These are phyloP conservation scores for Drosophila sucinea DNA, from an alignment of 1,140 invertebrate genomes.

Conservation along the genomic window DNA sequence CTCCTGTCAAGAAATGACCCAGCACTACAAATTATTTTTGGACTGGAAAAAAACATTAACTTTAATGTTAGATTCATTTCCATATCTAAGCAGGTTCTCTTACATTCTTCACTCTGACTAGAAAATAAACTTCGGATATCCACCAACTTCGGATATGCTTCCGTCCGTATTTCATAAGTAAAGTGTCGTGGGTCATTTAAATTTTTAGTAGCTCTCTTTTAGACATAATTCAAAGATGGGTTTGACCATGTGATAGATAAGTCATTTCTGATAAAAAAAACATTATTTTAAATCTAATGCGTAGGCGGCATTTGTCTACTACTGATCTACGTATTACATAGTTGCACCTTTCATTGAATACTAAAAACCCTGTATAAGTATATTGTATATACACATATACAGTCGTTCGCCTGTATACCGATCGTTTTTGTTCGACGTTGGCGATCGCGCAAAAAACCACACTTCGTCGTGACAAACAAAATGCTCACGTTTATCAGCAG, in stretches of 20 bases:
- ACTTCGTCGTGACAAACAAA: conserved; percentile 81
- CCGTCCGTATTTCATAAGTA: too few relatives aligned
- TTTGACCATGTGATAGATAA: neutral
- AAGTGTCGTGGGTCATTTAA: too few relatives aligned
- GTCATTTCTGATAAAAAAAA: neutral
- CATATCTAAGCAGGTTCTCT: too few relatives aligned
- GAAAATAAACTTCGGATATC: too few relatives aligned
- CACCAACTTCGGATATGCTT: too few relatives aligned
- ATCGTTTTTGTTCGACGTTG: conserved; percentile 26
- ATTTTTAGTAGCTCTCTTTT: too few relatives aligned
- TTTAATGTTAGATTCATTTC: too few relatives aligned
- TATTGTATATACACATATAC: neutral
- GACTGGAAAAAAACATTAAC: too few relatives aligned
- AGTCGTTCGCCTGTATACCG: conserved; percentile 16
- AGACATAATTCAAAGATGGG: too few relatives aligned
- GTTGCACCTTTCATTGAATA: conserved; percentile 8
- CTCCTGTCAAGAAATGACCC: too few relatives aligned
- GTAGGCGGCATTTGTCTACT: neutral
- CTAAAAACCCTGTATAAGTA: neutral
- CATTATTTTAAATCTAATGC: neutral
- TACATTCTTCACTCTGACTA: too few relatives aligned
- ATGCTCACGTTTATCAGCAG: conserved; percentile 77
- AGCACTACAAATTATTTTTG: too few relatives aligned
- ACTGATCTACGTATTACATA: neutral
- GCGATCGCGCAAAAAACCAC: conserved; percentile 77